Conservation (phyloP, 2,113 vertebrate species). For the Oryctolagus cuniculus region DNA sequence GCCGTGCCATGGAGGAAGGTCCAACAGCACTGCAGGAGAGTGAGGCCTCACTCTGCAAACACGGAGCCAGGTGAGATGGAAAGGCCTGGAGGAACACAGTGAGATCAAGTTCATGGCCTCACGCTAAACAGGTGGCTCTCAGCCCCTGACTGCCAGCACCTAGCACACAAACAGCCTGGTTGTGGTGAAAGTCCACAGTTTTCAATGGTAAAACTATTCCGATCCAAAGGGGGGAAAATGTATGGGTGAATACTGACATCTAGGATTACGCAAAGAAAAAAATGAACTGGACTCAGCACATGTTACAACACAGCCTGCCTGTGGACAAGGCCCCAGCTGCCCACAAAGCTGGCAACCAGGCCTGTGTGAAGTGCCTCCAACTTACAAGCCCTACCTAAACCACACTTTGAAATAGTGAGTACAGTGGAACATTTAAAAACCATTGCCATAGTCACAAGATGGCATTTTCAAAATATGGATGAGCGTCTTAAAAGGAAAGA, state of each 20-base stretch:
- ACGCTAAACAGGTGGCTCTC: fast-evolving
- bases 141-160: background rate
- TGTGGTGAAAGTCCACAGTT: background rate
- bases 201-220: background rate
- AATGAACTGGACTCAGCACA: background rate
- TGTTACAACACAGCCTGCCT: background rate
- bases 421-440: background rate
- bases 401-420: background rate
- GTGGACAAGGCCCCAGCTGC: background rate
- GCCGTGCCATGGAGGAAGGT: too few species aligned
- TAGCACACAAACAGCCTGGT: background rate
- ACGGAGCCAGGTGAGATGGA: background rate
- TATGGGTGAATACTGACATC: background rate
- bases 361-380: background rate
- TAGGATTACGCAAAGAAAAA: background rate
- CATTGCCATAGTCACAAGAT: background rate
- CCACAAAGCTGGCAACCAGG: background rate
- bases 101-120: background rate
- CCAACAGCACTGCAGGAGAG: background rate
- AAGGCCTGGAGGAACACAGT: background rate
- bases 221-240: background rate
- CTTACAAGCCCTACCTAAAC: background rate
- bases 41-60: background rate
- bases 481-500: background rate
- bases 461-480: background rate